Evolutionary conservation across 2,888 invertebrate genomes (phyloP), one percentile per base, ranked within the genome.

Genomic region (Pyrrhosoma nymphula): DNA sequence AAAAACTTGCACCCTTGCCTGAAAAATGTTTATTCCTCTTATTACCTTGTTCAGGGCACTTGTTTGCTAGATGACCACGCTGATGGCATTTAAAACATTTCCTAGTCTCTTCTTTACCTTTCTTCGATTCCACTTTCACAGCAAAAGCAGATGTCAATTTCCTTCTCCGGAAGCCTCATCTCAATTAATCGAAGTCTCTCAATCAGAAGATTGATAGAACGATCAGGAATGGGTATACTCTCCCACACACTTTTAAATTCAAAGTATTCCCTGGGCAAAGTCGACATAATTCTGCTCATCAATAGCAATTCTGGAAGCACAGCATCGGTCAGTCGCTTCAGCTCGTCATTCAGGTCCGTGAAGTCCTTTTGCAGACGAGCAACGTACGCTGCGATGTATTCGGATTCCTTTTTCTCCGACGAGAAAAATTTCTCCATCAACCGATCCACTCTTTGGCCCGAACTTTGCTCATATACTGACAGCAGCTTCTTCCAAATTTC

Each of bases 171-270:
- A 20, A 63, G 63, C 63, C 63, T 63, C 63, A 63, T 63, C 63
- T 63, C 63, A 63, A 63, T 63, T 63, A 63, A 63, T 63, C 63
- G 63, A 63, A 63, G 63, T 63, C 63, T 63, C 63, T 63, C 63
- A 63, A 63, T 63, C 23, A 63, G 63, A 63, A 63, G 63, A 63
- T 63, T 63, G 16, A 63, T 20, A 20, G n/a, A n/a, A n/a, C n/a
- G n/a, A n/a, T n/a, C n/a, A n/a, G n/a, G n/a, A n/a, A n/a, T n/a
- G n/a, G n/a, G n/a, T n/a, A n/a, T n/a, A n/a, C n/a, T n/a, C n/a
- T n/a, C n/a, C n/a, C n/a, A n/a, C n/a, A n/a, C n/a, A n/a, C n/a
- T n/a, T n/a, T n/a, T n/a, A n/a, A n/a, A n/a, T n/a, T n/a, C n/a
- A n/a, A n/a, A n/a, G n/a, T n/a, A n/a, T n/a, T n/a, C n/a, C n/a